phyloP scores from a whole-genome alignment of 1,140 invertebrate species.

The Neocloeon triangulifer region DNA sequence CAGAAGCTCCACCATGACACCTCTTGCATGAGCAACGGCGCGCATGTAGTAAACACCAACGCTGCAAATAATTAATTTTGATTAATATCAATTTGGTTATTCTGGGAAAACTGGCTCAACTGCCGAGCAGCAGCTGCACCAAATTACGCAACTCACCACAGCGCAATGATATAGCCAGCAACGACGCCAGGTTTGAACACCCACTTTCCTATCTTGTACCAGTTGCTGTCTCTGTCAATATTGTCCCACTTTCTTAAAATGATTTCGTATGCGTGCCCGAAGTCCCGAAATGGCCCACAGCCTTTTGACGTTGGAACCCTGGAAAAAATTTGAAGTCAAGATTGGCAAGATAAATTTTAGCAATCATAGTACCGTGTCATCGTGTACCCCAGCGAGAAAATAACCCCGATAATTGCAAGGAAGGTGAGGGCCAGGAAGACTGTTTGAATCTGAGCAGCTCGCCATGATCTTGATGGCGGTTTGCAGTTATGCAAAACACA shows the following conservation, averaged over 20 bases:
- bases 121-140: too few species aligned
- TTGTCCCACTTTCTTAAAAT: too few species aligned
- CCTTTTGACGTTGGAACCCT: conserved; percentile 19
- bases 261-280: conserved; percentile 22
- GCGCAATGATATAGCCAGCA: conserved; percentile 23
- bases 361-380: conserved; percentile 23
- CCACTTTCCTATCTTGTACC: too few species aligned
- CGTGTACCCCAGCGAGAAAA: conserved; percentile 30
- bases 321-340: conserved; percentile 9
- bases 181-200: conserved; percentile 28
- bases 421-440: conserved; percentile 41
- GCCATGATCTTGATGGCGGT: conserved; percentile 34
- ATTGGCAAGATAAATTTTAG: conserved; percentile 4
- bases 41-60: conserved; percentile 42
- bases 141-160: conserved; percentile 27
- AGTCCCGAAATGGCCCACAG: conserved; percentile 31
- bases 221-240: too few species aligned
- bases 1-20: conserved; percentile 34
- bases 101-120: too few species aligned
- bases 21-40: conserved; percentile 33
- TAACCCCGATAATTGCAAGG: conserved; percentile 29
- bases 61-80: conserved; percentile 20
- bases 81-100: too few species aligned
- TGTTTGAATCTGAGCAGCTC: conserved; percentile 45
- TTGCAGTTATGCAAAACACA: conserved; percentile 27